Evolutionary conservation across 1,140 invertebrate species (phyloP), one percentile per base, ranked within the genome.

Genomic region (Euura saliciscinereae): DNA sequence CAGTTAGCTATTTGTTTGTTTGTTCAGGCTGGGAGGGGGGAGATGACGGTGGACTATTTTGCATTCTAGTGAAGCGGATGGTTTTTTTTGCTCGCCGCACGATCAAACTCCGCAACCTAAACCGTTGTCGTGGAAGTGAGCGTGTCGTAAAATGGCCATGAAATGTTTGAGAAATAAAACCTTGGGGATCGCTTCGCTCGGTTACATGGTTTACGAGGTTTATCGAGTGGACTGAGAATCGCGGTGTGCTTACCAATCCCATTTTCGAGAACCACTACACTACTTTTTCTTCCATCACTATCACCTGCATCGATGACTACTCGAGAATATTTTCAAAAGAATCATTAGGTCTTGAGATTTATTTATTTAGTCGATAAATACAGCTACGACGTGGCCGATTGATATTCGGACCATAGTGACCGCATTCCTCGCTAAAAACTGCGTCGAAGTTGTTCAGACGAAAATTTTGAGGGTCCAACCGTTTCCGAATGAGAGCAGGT

Each of bases 101-200:
- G 73, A 72, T 71, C 71, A 65, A 75, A 43, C 28, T 28, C 28
- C 28, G 28, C 59, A 67, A n/a, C 51, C 44, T 65, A 10, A n/a
- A n/a, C n/a, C 11, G 28, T 43, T 11, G 5, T 43, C 28, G 68
- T 28, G 68, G 68, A 69, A 69, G 43, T 66, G 43, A 8, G 51
- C 8, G 43, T 69, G 73, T 43, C 65, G 59, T 77, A 76, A 74
- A 78, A 78, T 59, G 72, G 67, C 69, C 75, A 75, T 73, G 43
- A 74, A 76, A 71, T 74, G 70, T 73, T 65, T 70, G 73, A 66
- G 66, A 71, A 77, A 71, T 75, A 71, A 74, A 77, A 77, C 65
- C 71, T 44, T 8, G 6, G 46, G 8, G 45, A 59, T 67, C 44
- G 68, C 44, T 69, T 46, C 43, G 45, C 68, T 28, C 43, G 46